Conservation (phyloP, 1,140 invertebrate species). For the Condylostylus longicornis region DNA sequence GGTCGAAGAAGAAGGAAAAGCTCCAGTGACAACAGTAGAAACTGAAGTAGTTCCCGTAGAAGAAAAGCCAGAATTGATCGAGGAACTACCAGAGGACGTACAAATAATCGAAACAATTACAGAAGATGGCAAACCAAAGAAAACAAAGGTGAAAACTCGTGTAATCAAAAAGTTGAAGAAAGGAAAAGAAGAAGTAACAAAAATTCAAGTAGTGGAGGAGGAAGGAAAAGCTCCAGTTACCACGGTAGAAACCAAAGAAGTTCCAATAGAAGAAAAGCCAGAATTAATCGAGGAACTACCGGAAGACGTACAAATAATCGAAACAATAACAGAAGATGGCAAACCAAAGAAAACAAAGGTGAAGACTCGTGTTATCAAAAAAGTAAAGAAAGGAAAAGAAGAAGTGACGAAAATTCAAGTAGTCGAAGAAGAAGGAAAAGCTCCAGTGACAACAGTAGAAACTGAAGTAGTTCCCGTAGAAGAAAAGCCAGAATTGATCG, state of each 20-base stretch:
- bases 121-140: constrained; percentile 8
- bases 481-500: constrained; percentile 10
- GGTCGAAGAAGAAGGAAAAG: constrained; percentile 11
- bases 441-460: constrained; percentile 13
- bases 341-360: constrained; percentile 19
- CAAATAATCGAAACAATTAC: constrained; percentile 6
- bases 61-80: constrained; percentile 22
- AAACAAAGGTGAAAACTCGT: constrained; percentile 16
- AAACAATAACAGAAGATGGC: constrained; percentile 10
- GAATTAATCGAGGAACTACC: constrained; percentile 6
- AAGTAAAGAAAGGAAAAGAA: constrained; percentile 19
- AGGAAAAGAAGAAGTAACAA: constrained; percentile 18
- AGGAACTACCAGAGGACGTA: constrained; percentile 30
- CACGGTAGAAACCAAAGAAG: constrained; percentile 11
- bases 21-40: constrained; percentile 13
- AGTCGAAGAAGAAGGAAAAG: constrained; percentile 14
- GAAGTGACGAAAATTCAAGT: constrained; percentile 26
- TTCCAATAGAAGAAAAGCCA: constrained; percentile 13
- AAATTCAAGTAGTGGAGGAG: constrained; percentile 17
- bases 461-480: constrained; percentile 14
- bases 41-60: constrained; percentile 15
- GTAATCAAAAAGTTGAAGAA: constrained; percentile 17
- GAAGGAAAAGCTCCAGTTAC: constrained; percentile 23
- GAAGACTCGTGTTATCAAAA: constrained; percentile 18
- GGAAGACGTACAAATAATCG: constrained; percentile 10